Evolutionary conservation across 1,140 invertebrate genomes (phyloP).

Genomic region (Drosophila sp.): DNA sequence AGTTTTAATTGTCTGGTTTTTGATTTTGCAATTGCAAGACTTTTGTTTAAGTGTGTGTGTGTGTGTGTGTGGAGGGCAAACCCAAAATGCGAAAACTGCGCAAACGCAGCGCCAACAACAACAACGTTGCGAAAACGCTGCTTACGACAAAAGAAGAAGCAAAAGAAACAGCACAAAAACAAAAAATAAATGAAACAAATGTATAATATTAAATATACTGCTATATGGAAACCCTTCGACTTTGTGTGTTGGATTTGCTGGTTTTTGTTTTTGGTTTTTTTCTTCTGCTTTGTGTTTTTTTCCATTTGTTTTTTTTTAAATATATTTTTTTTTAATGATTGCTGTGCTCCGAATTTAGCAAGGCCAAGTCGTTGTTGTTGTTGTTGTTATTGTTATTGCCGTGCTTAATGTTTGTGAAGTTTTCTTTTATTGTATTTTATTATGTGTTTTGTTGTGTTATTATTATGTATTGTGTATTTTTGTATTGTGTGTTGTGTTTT

Average conservation of each 20-base stretch:
- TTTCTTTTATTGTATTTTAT: conserved; percentile 82
- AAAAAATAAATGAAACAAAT: conserved; percentile 18
- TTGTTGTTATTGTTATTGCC: conserved; percentile 33
- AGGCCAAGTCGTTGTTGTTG: conserved; percentile 67
- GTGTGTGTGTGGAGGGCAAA: conserved; percentile 40
- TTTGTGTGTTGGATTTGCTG: conserved; percentile 48
- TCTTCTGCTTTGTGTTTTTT: conserved; percentile 11
- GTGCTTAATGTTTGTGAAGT: conserved; percentile 63
- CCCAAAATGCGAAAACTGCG: conserved; percentile 52
- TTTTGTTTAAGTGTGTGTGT: conserved; percentile 29
- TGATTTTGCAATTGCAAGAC: conserved; percentile 60
- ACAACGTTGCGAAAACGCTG: conserved; percentile 41
- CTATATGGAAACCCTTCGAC: conserved; percentile 53
- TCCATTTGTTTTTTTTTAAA: conserved; percentile 16
- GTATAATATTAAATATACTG: conserved; percentile 42
- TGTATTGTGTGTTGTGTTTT: conserved; percentile 28
- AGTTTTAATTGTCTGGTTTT: conserved; percentile 40
- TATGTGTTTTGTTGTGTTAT: conserved; percentile 67
- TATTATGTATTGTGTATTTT: conserved; percentile 49
- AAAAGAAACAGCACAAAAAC: conserved; percentile 10
- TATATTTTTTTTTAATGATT: conserved; percentile 61
- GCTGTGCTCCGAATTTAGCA: conserved; percentile 80
- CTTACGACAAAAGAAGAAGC: background rate
- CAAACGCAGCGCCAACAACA: conserved; percentile 43
- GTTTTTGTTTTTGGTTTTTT: conserved; percentile 2